Evolutionary conservation across 2,888 invertebrate genomes (phyloP).

Genomic region (Zaprionus obscuricornis): DNA sequence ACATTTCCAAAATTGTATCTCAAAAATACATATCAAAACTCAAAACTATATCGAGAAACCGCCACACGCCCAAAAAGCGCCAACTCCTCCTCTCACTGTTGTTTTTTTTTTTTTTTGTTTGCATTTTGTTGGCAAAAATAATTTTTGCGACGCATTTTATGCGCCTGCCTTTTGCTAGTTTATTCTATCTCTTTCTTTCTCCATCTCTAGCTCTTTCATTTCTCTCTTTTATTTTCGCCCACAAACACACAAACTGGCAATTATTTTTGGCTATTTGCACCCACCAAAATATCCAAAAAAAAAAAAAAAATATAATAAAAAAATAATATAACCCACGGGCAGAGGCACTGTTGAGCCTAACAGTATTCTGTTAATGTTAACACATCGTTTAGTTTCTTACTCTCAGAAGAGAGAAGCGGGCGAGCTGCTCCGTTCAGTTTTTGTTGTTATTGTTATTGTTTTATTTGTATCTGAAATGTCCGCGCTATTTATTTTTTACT

Average conservation of each 20-base stretch:
- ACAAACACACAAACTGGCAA: slow-evolving; percentile 44
- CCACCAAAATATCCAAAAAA: slow-evolving; percentile 19
- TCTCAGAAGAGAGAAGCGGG: no score
- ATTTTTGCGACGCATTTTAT: slow-evolving; percentile 73
- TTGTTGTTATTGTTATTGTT: no score
- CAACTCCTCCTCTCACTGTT: slow-evolving; percentile 6
- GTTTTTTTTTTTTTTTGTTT: slow-evolving; percentile 35
- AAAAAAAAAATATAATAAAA: slow-evolving; percentile 4
- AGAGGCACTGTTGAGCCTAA: slow-evolving; percentile 30
- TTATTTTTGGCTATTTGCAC: slow-evolving; percentile 55
- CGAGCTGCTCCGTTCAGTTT: no score
- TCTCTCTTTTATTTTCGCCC: slow-evolving; percentile 6
- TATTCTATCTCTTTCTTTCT: slow-evolving; percentile 15
- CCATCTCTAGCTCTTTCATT: slow-evolving; percentile 15
- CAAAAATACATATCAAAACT: slow-evolving; percentile 3
- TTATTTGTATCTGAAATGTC: no score
- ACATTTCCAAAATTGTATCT: slow-evolving; percentile 18
- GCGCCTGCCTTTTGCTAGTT: slow-evolving; percentile 30
- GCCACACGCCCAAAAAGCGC: slow-evolving; percentile 17
- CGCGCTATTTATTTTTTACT: no score
- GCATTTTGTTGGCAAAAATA: slow-evolving; percentile 50
- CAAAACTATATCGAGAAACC: no score
- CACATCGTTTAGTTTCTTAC: slow-evolving; percentile 14
- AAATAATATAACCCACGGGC: slow-evolving; percentile 2
- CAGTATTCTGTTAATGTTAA: slow-evolving; percentile 38